Conservation (phyloP, 2,113 vertebrate species). For the Blennius ocellaris region DNA sequence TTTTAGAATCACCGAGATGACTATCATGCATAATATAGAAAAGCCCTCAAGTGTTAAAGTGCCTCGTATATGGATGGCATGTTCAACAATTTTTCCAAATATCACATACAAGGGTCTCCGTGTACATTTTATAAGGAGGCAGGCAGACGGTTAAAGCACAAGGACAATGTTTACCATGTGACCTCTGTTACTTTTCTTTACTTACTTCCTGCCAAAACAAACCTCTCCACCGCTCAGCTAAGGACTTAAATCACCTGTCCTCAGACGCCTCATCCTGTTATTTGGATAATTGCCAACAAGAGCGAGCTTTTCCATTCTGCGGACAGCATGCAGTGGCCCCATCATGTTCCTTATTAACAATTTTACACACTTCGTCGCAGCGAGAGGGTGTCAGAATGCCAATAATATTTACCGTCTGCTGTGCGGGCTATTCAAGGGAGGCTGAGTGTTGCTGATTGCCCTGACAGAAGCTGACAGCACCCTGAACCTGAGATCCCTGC, state of each 20-base stretch:
- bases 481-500: slow-evolving; percentile 71
- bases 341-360: slow-evolving; percentile 85
- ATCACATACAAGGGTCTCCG: slow-evolving; percentile 20
- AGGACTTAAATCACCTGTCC: slow-evolving; percentile 77
- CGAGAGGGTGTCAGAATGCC: slow-evolving; percentile 80
- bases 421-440: slow-evolving; percentile 71
- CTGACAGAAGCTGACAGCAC: slow-evolving; percentile 80
- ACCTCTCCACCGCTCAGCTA: slow-evolving; percentile 64
- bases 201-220: slow-evolving; percentile 72
- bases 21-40: slow-evolving; percentile 48
- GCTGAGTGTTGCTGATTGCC: slow-evolving; percentile 75
- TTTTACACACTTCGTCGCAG: slow-evolving; percentile 83
- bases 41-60: slow-evolving; percentile 50
- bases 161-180: slow-evolving; percentile 58
- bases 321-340: slow-evolving; percentile 73
- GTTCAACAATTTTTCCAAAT: slow-evolving; percentile 63
- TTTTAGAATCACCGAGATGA: slow-evolving; percentile 45
- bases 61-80: slow-evolving; percentile 16
- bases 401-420: slow-evolving; percentile 85
- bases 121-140: slow-evolving; percentile 45
- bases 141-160: slow-evolving; percentile 48
- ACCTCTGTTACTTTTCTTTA: slow-evolving; percentile 55
- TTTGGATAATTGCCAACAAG: slow-evolving; percentile 83
- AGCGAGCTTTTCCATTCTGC: slow-evolving; percentile 74
- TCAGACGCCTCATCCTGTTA: slow-evolving; percentile 75